Conservation (phyloP, 2,113 vertebrate genomes). For the Pachypanchax playfairii region DNA sequence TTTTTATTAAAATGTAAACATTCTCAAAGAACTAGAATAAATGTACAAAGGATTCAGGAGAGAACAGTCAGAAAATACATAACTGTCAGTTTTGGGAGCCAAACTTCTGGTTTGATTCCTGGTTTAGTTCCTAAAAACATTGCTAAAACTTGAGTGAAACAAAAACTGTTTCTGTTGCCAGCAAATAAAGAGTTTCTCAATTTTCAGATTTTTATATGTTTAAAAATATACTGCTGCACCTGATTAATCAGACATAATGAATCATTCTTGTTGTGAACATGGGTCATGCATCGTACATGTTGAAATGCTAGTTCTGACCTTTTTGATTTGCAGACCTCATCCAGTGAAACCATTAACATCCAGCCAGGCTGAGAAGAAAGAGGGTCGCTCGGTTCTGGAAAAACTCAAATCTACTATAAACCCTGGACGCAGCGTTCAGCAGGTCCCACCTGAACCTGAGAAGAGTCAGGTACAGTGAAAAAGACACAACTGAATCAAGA, state of each 20-base stretch:
- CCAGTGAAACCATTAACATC: conserved; percentile 91
- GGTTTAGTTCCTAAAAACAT: background rate
- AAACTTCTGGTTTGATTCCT: background rate
- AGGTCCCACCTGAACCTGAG: conserved; percentile 69
- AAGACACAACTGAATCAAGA: too few species aligned
- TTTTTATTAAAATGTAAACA: too few species aligned
- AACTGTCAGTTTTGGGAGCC: too few species aligned
- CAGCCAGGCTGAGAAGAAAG: conserved; percentile 78
- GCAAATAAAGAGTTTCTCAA: background rate
- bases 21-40: too few species aligned
- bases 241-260: background rate
- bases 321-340: conserved; percentile 83
- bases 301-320: conserved; percentile 45
- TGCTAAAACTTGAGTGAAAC: background rate
- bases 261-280: background rate
- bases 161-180: background rate
- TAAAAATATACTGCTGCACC: background rate
- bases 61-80: too few species aligned
- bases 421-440: conserved; percentile 72
- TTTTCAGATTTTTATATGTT: too few species aligned
- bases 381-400: conserved; percentile 84
- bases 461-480: conserved; percentile 64
- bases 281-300: background rate
- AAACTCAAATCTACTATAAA: conserved; percentile 86
- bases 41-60: too few species aligned